These are phyloP conservation scores for Aphodius granarius DNA, from an alignment of 2,888 invertebrate species.

Conservation along the genomic window DNA sequence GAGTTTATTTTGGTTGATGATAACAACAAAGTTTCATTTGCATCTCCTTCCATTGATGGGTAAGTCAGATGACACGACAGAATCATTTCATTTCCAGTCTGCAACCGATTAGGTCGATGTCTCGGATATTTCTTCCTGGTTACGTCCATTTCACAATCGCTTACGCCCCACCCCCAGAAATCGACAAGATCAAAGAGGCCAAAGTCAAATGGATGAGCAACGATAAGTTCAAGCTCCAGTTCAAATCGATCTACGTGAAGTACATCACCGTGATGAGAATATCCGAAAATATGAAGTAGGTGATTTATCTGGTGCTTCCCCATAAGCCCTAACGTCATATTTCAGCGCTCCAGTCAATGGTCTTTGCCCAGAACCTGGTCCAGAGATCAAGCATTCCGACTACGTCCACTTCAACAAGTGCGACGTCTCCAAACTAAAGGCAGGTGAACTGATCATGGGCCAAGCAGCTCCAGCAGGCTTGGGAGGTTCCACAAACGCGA, in stretches of 20 bases:
- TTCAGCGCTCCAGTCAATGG: slow-evolving; percentile 31
- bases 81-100: neutral
- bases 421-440: slow-evolving; percentile 15
- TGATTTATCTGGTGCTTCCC: neutral
- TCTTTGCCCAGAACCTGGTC: slow-evolving; percentile 39
- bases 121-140: slow-evolving; percentile 31
- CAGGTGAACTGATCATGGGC: neutral
- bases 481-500: neutral
- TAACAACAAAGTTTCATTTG: slow-evolving; percentile 40
- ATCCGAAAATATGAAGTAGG: slow-evolving; percentile 20
- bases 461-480: neutral
- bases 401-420: slow-evolving; percentile 39
- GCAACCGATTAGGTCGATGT: neutral
- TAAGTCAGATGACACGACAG: slow-evolving; percentile 25
- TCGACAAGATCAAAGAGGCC: slow-evolving; percentile 41
- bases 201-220: slow-evolving; percentile 46
- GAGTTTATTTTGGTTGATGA: slow-evolving; percentile 46
- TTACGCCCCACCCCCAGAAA: slow-evolving; percentile 43
- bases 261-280: slow-evolving; percentile 38
- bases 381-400: slow-evolving; percentile 41
- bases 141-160: slow-evolving; percentile 40
- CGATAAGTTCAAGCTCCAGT: slow-evolving; percentile 39
- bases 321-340: neutral
- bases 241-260: slow-evolving; percentile 39
- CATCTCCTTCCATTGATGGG: slow-evolving; percentile 37